Evolutionary conservation across 2,113 vertebrate species (phyloP), one percentile per base, ranked within the genome.

Genomic region (Oxygymnocypris stewartii): DNA sequence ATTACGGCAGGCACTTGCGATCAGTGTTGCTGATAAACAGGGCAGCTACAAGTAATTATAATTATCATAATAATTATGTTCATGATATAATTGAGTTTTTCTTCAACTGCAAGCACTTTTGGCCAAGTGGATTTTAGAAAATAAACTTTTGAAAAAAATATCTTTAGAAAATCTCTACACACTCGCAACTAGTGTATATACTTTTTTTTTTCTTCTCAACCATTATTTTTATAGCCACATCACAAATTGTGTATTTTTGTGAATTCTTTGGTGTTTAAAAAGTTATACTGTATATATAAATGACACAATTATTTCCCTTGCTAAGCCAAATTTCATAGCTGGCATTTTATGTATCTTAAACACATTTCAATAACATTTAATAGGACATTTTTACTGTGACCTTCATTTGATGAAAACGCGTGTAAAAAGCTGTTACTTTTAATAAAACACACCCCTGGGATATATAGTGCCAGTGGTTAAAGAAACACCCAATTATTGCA

Each of bases 11-110:
- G 44, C 76, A 61, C 23, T 40, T 59, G 31, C 23, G 77, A 57
- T 79, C 73, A 57, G 76, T 40, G 78, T n/a, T 61, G 31, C 18
- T 12, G 54, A 79, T 37, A 44, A 65, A 81, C 13, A 28, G 79
- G 79, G 4, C 13, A 44, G 59, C 37, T 28, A 63, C 79, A 44
- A 81, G 37, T 63, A 81, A 81, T 81, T 81, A 81, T 81, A 79
- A 79, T 79, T 61, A n/a, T 42, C 31, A 61, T 61, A 79, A 79
- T 59, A 37, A 79, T 79, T 40, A 79, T 23, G 78, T n/a, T 61
- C 54, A 25, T 61, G 23, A 79, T 13, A n/a, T 79, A 40, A 61
- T 61, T 79, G 35, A 35, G 35, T 5, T 73, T 40, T 73, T 23
- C 69, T 23, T 40, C 69, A 73, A 23, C 35, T 73, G 20, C 18